Evolutionary conservation across 1,140 invertebrate genomes (phyloP).

Genomic region (Bombus pascuorum): DNA sequence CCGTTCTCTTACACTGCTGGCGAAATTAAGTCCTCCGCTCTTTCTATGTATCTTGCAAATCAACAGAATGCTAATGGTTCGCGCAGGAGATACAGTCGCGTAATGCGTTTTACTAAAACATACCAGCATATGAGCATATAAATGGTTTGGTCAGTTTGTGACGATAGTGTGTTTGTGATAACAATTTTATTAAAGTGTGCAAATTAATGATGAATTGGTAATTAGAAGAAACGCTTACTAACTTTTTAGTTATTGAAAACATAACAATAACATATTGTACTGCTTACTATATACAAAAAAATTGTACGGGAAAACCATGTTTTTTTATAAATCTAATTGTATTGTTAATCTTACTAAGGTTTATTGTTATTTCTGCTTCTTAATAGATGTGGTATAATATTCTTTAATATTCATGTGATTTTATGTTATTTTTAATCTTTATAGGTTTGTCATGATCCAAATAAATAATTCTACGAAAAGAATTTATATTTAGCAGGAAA

Average conservation of each 20-base stretch:
- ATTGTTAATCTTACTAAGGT: too few relatives aligned
- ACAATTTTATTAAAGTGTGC: too few relatives aligned
- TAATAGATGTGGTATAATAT: background rate
- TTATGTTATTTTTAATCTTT: background rate
- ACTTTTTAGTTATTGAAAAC: too few relatives aligned
- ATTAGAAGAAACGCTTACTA: too few relatives aligned
- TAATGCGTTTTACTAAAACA: background rate
- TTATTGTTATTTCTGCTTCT: too few relatives aligned
- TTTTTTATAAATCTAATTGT: too few relatives aligned
- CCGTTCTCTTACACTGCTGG: background rate
- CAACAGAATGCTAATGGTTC: conserved; percentile 16
- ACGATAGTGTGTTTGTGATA: too few relatives aligned
- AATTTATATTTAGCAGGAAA: background rate
- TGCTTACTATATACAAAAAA: too few relatives aligned
- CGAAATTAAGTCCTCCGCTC: background rate
- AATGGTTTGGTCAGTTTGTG: background rate
- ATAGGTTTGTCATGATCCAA: background rate
- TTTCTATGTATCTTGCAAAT: conserved; percentile 24
- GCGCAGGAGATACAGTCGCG: background rate
- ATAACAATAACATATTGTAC: too few relatives aligned
- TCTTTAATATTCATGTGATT: background rate
- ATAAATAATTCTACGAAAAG: background rate
- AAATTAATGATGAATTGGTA: too few relatives aligned
- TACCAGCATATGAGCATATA: background rate
- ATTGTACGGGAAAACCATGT: too few relatives aligned